A percentile compares a stretch with the other conserved stretches of the same genome.
These are phyloP conservation scores for Catocala sponsa DNA, from an alignment of 2,888 invertebrate species.

Conservation along the genomic window DNA sequence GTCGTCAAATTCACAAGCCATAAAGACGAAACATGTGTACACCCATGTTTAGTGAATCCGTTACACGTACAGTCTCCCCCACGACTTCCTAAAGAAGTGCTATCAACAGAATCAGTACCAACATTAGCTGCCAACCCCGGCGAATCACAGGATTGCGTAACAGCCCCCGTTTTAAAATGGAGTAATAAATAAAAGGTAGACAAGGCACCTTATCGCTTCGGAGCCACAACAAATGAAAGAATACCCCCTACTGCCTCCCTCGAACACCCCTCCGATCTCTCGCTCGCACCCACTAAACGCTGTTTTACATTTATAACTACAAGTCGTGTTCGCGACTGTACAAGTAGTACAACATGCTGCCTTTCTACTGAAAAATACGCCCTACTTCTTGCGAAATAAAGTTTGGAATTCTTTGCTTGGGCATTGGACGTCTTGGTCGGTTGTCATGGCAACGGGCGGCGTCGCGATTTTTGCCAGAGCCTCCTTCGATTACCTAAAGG, in stretches of 20 bases:
- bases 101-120: slow-evolving; percentile 52
- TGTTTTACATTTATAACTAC: slow-evolving; percentile 88
- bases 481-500: slow-evolving; percentile 77
- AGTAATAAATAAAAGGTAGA: slow-evolving; percentile 86
- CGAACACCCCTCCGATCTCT: slow-evolving; percentile 46
- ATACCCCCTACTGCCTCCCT: slow-evolving; percentile 62
- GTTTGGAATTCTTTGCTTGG: slow-evolving; percentile 52
- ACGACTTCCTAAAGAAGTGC: slow-evolving; percentile 51
- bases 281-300: slow-evolving; percentile 72
- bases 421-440: slow-evolving; percentile 53
- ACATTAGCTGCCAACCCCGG: slow-evolving; percentile 56
- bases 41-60: slow-evolving; percentile 15
- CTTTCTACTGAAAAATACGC: slow-evolving; percentile 39
- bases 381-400: slow-evolving; percentile 41
- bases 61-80: slow-evolving; percentile 41
- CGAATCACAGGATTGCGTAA: slow-evolving; percentile 78
- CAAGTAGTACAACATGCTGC: slow-evolving; percentile 41
- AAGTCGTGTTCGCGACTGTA: slow-evolving; percentile 69
- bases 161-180: slow-evolving; percentile 84
- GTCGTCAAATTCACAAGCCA: slow-evolving; percentile 17
- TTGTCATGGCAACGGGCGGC: slow-evolving; percentile 74
- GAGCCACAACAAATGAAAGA: slow-evolving; percentile 81
- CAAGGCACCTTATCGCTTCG: slow-evolving; percentile 77
- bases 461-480: slow-evolving; percentile 77
- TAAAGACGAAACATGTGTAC: slow-evolving; percentile 20